These are phyloP conservation scores for Pelodytes ibericus DNA, from an alignment of 2,797 vertebrate species.

Conservation along the genomic window DNA sequence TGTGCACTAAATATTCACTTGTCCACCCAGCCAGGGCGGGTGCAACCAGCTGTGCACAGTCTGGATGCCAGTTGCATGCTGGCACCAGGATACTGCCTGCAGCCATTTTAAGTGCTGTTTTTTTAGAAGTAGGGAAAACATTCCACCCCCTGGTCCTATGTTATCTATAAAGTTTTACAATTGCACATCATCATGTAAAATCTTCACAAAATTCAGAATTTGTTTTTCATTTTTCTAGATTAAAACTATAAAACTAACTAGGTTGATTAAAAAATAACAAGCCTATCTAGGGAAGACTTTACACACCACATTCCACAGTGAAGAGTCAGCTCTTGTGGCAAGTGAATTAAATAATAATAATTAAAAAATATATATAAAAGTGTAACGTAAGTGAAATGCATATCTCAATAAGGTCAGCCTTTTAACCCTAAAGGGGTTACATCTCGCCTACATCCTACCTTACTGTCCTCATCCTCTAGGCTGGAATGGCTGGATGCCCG, in stretches of 20 bases:
- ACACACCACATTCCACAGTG: too few species aligned
- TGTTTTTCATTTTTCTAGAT: too few species aligned
- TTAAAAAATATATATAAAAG: neutral
- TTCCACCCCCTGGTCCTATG: too few species aligned
- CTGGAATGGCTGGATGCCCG: conserved; percentile 37
- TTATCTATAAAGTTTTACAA: too few species aligned
- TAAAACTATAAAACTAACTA: too few species aligned
- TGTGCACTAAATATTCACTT: conserved; percentile 4
- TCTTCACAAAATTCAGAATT: too few species aligned
- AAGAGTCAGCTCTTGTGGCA: neutral
- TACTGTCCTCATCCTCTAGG: conserved; percentile 53
- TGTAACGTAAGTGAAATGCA: neutral
- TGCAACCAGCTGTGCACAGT: conserved; percentile 30
- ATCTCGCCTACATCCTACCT: too few species aligned
- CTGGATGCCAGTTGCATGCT: conserved; percentile 47
- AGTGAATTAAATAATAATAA: neutral
- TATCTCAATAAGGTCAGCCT: too few species aligned
- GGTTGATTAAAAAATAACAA: too few species aligned
- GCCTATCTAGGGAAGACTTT: too few species aligned
- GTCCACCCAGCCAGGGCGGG: conserved; percentile 29
- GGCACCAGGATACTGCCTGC: conserved; percentile 30
- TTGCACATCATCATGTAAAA: too few species aligned
- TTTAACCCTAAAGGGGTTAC: too few species aligned
- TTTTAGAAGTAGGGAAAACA: neutral
- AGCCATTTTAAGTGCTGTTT: conserved; percentile 27